Conservation (phyloP, 1,140 invertebrate genomes). For the Tyrophagus putrescentiae region DNA sequence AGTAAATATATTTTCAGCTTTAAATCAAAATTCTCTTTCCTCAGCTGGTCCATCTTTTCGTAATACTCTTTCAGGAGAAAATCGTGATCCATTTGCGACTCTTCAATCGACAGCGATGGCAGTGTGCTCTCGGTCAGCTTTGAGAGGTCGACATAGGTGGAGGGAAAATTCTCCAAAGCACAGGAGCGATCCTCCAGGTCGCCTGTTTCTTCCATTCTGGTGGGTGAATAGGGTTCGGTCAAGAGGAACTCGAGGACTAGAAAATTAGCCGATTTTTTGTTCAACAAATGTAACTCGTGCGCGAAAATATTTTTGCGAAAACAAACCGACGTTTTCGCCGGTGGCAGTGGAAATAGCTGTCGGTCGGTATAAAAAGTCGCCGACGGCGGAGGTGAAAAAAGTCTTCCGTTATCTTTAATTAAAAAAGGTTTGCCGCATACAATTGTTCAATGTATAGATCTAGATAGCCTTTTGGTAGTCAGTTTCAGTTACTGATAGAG, state of each 20-base stretch:
- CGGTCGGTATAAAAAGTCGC: too few species aligned
- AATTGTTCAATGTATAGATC: too few species aligned
- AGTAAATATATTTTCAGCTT: constrained; percentile 12
- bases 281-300: too few species aligned
- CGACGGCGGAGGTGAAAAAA: too few species aligned
- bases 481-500: neutral
- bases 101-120: constrained; percentile 10
- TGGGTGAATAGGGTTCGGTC: neutral
- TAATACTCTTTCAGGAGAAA: constrained; percentile 4
- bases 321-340: too few species aligned
- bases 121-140: constrained; percentile 3
- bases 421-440: too few species aligned
- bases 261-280: neutral
- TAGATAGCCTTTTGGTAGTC: too few species aligned
- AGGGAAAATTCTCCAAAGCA: neutral
- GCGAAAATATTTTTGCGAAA: too few species aligned
- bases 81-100: neutral
- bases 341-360: too few species aligned
- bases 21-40: constrained; percentile 13
- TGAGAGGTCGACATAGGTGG: neutral
- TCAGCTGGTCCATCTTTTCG: neutral
- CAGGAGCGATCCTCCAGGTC: neutral
- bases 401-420: too few species aligned
- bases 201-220: neutral
- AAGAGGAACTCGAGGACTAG: neutral